Base-by-base conservation (phyloP, 2,113 vertebrate genomes). In the Pyrgilauda ruficollis region DNA sequence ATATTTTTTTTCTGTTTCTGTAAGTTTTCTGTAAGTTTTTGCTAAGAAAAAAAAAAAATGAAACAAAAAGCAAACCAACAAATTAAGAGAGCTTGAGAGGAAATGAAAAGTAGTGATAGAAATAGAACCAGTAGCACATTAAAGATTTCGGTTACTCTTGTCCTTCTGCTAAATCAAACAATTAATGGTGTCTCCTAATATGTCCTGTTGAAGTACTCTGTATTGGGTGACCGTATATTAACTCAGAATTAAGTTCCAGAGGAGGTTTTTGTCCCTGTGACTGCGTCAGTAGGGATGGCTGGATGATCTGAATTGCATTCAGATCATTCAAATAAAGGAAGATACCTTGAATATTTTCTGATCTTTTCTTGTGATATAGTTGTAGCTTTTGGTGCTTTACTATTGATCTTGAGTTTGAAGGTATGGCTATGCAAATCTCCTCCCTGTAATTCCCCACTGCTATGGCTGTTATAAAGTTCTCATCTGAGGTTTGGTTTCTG, bases 211-310 rank as follows among this genome's bases (percentile, higher is more conserved):
- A 35, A 30, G 17, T 4, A 27, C 7, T 81, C 11, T 69, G 19
- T 41, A 50, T 58, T 49, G 30, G 69, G 6, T 56, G 31, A 21
- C 9, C 84, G 7, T 41, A 16, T 41, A 58, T 56, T 30, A 39
- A 72, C 3, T 41, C 23, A 33, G 17, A 49, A 63, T 46, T 4
- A 8, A 27, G 4, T 50, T 67, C 35, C 47, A 82, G n/a, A 37
- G 16, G 26, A 46, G 43, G 2, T 46, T 46, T 79, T 76, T 56
- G 10, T 44, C 19, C 18, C 6, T 78, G 0, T 46, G 31, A 28
- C 79, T 82, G 11, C 0, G 1, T 8, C 22, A 74, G 1, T 0
- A 4, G 19, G 39, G 35, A 52, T 2, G 20, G 6, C 22, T 77
- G 49, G 9, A 39, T 84, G 28, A 72, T 50, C 10, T 21, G 15